Evolutionary conservation across 2,113 vertebrate species (phyloP).

Genomic region (Thunnus thynnus): DNA sequence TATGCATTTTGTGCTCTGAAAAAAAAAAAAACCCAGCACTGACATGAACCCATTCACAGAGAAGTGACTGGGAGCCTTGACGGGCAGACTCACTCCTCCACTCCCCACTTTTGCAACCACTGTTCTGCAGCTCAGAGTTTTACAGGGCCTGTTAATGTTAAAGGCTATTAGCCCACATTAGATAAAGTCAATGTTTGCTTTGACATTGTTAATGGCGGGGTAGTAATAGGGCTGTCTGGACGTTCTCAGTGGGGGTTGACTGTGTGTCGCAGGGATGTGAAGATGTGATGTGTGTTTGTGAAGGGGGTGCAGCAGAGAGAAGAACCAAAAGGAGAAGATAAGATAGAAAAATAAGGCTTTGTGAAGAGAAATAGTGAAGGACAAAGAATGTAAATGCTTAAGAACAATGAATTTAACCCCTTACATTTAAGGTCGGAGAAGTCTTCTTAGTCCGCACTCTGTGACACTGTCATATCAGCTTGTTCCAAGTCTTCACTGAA

Average conservation of each 20-base stretch:
- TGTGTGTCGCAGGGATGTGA: slow-evolving; percentile 35
- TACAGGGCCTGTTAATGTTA: slow-evolving; percentile 69
- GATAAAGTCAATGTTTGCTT: slow-evolving; percentile 81
- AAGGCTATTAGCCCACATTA: slow-evolving; percentile 73
- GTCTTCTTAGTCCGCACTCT: not conserved
- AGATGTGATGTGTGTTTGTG: slow-evolving; percentile 44
- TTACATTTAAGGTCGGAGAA: not conserved
- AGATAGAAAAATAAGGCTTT: slow-evolving; percentile 23
- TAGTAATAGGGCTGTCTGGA: slow-evolving; percentile 66
- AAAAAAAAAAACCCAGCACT: slow-evolving; percentile 40
- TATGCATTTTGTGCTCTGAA: not conserved
- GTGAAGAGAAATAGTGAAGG: slow-evolving; percentile 19
- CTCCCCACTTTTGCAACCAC: not conserved
- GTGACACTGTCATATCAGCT: not conserved
- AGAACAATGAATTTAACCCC: not conserved
- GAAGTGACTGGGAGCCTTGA: not conserved
- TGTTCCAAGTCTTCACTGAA: not conserved
- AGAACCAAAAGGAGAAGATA: slow-evolving; percentile 35
- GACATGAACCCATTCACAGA: slow-evolving; percentile 3
- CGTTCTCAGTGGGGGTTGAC: slow-evolving; percentile 54
- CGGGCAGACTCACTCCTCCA: not conserved
- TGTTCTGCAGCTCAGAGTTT: slow-evolving; percentile 46
- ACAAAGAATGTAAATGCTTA: not conserved
- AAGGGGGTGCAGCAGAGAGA: slow-evolving; percentile 30
- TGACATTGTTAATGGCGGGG: slow-evolving; percentile 67